Evolutionary conservation across 2,113 vertebrate genomes (phyloP).

Genomic region (Rhea americana): DNA sequence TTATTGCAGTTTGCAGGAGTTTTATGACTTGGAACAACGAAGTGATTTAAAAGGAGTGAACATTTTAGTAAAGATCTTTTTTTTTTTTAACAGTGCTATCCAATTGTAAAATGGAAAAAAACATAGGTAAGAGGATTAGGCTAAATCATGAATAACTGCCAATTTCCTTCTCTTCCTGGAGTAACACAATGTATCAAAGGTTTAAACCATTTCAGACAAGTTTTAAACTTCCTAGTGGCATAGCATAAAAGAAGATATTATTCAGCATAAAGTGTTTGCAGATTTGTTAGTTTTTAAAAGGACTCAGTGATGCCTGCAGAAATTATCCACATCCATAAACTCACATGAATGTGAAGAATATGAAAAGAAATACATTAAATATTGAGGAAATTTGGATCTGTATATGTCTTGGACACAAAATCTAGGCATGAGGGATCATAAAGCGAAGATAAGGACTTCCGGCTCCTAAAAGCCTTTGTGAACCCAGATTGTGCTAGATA

Average conservation of each 20-base stretch:
- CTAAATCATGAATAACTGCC: constrained; percentile 29
- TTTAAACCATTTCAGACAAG: constrained; percentile 21
- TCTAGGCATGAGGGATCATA: neutral
- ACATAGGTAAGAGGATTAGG: neutral
- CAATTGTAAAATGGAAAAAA: neutral
- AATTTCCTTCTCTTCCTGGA: constrained; percentile 22
- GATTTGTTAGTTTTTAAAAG: neutral
- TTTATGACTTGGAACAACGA: constrained; percentile 48
- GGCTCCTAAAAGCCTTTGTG: neutral
- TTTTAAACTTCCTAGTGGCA: neutral
- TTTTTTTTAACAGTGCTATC: neutral
- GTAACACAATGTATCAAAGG: neutral
- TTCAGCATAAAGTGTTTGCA: neutral
- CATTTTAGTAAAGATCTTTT: neutral
- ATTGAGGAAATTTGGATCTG: neutral
- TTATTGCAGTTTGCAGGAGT: constrained; percentile 53
- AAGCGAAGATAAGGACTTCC: neutral
- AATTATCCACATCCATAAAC: neutral
- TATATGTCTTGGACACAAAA: neutral
- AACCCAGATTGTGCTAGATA: neutral
- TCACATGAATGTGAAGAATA: neutral
- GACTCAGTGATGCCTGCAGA: neutral
- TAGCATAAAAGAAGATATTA: neutral
- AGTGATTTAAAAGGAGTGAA: constrained; percentile 54
- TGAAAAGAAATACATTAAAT: neutral